Percentiles rank a stretch among this genome's conserved stretches.
phyloP scores from a whole-genome alignment of 2,113 vertebrate species.

The Neofelis nebulosa region DNA sequence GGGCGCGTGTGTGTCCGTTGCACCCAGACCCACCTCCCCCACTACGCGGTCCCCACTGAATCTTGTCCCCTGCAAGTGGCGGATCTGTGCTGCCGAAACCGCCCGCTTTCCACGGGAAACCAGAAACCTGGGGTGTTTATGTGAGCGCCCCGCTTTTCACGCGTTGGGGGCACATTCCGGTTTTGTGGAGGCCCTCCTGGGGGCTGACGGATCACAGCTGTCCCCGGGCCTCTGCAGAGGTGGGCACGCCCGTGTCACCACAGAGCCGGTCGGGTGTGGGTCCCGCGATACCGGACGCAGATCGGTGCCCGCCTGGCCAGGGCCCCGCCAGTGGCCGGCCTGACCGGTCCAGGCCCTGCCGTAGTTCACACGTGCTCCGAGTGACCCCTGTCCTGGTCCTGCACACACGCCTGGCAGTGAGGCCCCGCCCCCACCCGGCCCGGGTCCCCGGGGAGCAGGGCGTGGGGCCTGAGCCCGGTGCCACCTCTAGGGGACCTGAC shows the following conservation, averaged over 20 bases:
- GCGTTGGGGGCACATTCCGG: background rate
- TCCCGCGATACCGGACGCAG: fast-evolving
- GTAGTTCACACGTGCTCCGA: fast-evolving
- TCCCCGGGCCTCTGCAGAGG: background rate
- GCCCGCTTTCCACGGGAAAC: background rate
- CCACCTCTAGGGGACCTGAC: background rate
- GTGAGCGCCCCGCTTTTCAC: background rate
- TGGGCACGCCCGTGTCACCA: background rate
- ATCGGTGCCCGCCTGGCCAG: background rate
- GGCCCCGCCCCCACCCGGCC: background rate
- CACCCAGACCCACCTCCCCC: background rate
- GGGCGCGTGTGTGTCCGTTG: background rate
- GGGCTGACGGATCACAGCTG: fast-evolving
- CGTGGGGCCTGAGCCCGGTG: fast-evolving
- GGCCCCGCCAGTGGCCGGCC: background rate
- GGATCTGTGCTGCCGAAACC: background rate
- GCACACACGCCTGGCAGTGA: too few species aligned
- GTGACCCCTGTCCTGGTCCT: fast-evolving
- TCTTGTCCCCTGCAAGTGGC: background rate
- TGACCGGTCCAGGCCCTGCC: fast-evolving
- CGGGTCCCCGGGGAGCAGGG: too few species aligned
- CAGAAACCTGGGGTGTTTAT: background rate
- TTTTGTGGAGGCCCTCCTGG: background rate
- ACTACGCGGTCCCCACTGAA: background rate
- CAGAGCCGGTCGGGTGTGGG: background rate